A percentile compares a stretch with the other conserved stretches of the same genome.
These are phyloP conservation scores for Poliocrania exsul DNA, from an alignment of 2,797 vertebrate species.

Conservation along the genomic window DNA sequence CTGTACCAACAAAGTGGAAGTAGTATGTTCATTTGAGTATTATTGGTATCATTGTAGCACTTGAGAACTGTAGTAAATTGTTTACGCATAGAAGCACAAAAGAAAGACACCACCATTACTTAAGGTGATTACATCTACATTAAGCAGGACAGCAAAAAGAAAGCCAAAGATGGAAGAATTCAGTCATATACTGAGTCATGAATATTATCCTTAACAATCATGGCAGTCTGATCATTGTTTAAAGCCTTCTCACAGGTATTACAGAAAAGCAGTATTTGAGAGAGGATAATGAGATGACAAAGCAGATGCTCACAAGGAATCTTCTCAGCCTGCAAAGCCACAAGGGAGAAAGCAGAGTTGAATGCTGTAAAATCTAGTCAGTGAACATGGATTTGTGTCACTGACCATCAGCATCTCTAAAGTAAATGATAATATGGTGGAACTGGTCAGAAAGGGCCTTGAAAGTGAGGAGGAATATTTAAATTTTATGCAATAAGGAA, in stretches of 20 bases:
- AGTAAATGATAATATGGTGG: not conserved
- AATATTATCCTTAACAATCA: not conserved
- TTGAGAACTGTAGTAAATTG: not conserved
- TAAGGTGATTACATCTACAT: not conserved
- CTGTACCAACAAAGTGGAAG: not conserved
- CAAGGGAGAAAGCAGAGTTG: not conserved
- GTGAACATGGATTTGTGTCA: not conserved
- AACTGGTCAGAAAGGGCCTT: not conserved
- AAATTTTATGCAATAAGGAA: not conserved
- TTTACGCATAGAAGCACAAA: not conserved
- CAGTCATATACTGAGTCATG: not conserved
- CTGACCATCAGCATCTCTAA: not conserved
- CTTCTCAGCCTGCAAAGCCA: not conserved
- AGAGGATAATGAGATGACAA: not conserved
- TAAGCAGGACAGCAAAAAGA: not conserved
- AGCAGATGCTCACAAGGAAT: not conserved
- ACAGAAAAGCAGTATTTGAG: not conserved
- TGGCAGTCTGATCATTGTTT: not conserved
- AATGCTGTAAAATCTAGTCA: not conserved
- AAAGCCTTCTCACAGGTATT: not conserved
- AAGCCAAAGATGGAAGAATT: not conserved
- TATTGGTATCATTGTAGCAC: not conserved
- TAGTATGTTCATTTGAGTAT: not conserved
- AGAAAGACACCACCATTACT: not conserved
- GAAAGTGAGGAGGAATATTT: not conserved